Percentiles rank a stretch among this genome's conserved stretches.
Conservation (phyloP, 2,797 vertebrate genomes). For the Cryptoprocta ferox region DNA sequence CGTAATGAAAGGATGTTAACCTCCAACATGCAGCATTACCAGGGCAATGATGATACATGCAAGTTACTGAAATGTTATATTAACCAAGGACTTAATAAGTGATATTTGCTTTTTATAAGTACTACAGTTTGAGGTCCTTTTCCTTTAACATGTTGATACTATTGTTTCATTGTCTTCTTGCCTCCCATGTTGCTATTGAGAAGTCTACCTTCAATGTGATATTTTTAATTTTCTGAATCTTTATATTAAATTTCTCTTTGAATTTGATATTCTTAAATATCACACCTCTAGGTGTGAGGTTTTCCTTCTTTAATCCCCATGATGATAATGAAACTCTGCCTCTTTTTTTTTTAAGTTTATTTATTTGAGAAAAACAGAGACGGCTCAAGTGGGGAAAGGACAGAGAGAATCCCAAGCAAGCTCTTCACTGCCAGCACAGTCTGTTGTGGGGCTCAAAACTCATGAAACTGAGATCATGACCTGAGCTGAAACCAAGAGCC, state of each 20-base stretch:
- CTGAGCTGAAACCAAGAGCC: no score
- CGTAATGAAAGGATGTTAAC: background rate
- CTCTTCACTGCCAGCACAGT: no score
- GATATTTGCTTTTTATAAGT: background rate
- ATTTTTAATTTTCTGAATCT: background rate
- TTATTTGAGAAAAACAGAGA: no score
- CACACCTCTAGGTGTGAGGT: background rate
- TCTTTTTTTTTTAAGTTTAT: no score
- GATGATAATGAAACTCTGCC: no score
- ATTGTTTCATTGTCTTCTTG: background rate
- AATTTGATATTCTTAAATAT: background rate
- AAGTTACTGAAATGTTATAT: background rate
- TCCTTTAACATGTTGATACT: background rate
- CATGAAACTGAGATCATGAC: no score
- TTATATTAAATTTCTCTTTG: background rate
- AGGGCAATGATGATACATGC: background rate
- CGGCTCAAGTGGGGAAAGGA: no score
- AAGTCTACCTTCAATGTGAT: background rate
- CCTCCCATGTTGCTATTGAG: background rate
- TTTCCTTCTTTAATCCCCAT: background rate
- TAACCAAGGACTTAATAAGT: background rate
- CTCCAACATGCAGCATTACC: background rate
- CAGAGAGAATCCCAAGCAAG: no score
- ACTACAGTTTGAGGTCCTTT: background rate
- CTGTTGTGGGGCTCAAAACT: no score